Percentiles rank a stretch among this genome's conserved stretches.
phyloP scores from a whole-genome alignment of 1,140 invertebrate species.

The Drosophila tani region DNA sequence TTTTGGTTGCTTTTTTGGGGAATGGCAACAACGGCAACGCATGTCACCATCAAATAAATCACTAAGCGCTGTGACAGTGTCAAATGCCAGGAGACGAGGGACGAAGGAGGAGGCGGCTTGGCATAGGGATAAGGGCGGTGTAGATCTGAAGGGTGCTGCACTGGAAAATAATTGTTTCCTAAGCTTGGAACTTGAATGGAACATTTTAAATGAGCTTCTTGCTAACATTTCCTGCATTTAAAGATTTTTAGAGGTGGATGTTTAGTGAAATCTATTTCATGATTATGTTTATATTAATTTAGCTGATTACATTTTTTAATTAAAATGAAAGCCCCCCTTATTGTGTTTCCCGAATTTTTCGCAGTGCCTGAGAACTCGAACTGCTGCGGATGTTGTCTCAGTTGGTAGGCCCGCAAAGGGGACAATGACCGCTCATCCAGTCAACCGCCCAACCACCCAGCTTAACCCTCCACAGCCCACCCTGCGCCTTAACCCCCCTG shows the following conservation, averaged over 20 bases:
- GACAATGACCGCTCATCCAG: slow-evolving; percentile 66
- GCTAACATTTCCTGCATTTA: not conserved
- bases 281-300: too few species aligned
- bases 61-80: slow-evolving; percentile 82
- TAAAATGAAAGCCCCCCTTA: too few species aligned
- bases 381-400: slow-evolving; percentile 65
- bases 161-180: not conserved
- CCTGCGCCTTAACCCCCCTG: slow-evolving; percentile 33
- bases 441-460: slow-evolving; percentile 15
- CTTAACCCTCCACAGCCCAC: slow-evolving; percentile 15
- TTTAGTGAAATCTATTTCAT: too few species aligned
- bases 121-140: slow-evolving; percentile 2
- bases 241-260: too few species aligned
- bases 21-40: slow-evolving; percentile 56
- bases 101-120: not conserved
- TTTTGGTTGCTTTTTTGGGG: slow-evolving; percentile 14
- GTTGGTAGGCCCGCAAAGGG: slow-evolving; percentile 51
- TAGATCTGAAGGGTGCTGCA: slow-evolving; percentile 27
- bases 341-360: not conserved
- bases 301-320: too few species aligned
- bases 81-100: slow-evolving; percentile 66
- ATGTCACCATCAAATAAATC: slow-evolving; percentile 82
- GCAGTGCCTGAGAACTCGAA: slow-evolving; percentile 20
- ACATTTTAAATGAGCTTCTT: not conserved
- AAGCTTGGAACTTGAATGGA: not conserved